A percentile compares a stretch with the other conserved stretches of the same genome.
Evolutionary conservation across 2,113 vertebrate genomes (phyloP).

Genomic region (Plectropomus leopardus): DNA sequence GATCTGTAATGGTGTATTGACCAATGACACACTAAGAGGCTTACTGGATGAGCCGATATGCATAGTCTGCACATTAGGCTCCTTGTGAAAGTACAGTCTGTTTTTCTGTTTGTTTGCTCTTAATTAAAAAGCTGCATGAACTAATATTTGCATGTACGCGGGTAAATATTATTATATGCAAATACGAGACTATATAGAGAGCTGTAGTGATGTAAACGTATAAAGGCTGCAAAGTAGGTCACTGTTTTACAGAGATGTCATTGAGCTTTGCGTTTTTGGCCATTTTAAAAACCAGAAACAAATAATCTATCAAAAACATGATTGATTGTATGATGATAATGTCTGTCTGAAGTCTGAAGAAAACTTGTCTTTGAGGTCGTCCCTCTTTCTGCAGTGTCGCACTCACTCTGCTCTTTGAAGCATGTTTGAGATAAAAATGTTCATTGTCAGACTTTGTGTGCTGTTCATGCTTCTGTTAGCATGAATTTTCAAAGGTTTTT

Average conservation of each 20-base stretch:
- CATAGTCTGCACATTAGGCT: rapidly evolving
- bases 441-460: not conserved
- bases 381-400: too few species aligned
- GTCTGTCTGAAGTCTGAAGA: too few species aligned
- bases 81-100: too few species aligned
- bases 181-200: not conserved
- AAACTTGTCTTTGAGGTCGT: too few species aligned
- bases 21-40: not conserved
- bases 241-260: not conserved
- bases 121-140: not conserved
- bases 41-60: not conserved
- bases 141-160: not conserved
- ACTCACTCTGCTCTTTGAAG: too few species aligned
- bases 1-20: too few species aligned
- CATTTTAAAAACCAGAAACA: not conserved
- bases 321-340: not conserved
- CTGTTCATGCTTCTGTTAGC: not conserved
- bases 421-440: too few species aligned
- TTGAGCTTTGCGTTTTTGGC: not conserved
- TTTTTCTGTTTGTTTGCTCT: not conserved
- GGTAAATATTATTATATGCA: not conserved
- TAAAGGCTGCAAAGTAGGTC: not conserved
- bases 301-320: not conserved
- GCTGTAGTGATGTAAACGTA: not conserved
- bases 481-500: not conserved